Evolutionary conservation across 2,113 vertebrate genomes (phyloP).

Genomic region (Hassar affinis): DNA sequence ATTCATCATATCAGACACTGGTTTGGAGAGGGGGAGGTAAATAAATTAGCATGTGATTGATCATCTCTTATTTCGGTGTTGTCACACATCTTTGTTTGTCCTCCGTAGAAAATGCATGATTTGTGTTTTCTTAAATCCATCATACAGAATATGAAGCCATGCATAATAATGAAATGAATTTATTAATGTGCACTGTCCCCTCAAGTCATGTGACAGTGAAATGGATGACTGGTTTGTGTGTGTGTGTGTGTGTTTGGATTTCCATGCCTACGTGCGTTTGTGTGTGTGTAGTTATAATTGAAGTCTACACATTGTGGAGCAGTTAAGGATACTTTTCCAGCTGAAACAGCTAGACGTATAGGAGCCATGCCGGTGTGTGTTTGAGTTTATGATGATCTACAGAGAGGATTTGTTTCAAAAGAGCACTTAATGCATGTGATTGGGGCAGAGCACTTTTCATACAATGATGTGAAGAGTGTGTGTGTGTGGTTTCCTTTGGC

Average conservation of each 20-base stretch:
- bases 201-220: slow-evolving; percentile 74
- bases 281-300: slow-evolving; percentile 12
- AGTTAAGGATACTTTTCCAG: slow-evolving; percentile 26
- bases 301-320: slow-evolving; percentile 2
- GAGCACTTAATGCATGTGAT: background rate
- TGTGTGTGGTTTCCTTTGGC: background rate
- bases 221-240: slow-evolving; percentile 69
- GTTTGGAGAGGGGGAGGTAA: slow-evolving; percentile 66
- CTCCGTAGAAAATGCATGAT: slow-evolving; percentile 69
- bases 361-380: background rate
- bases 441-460: background rate
- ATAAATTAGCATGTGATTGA: slow-evolving; percentile 74
- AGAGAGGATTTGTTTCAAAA: background rate
- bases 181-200: slow-evolving; percentile 75
- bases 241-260: slow-evolving; percentile 22
- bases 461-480: background rate
- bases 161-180: slow-evolving; percentile 77
- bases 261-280: slow-evolving; percentile 7
- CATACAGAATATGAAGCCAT: slow-evolving; percentile 73
- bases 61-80: slow-evolving; percentile 70
- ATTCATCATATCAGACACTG: slow-evolving; percentile 72
- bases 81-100: slow-evolving; percentile 63
- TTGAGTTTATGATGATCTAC: background rate
- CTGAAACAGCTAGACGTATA: background rate
- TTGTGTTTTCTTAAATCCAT: slow-evolving; percentile 71